phyloP scores from a whole-genome alignment of 2,888 invertebrate genomes.

The Rhopalosiphum nymphaeae region DNA sequence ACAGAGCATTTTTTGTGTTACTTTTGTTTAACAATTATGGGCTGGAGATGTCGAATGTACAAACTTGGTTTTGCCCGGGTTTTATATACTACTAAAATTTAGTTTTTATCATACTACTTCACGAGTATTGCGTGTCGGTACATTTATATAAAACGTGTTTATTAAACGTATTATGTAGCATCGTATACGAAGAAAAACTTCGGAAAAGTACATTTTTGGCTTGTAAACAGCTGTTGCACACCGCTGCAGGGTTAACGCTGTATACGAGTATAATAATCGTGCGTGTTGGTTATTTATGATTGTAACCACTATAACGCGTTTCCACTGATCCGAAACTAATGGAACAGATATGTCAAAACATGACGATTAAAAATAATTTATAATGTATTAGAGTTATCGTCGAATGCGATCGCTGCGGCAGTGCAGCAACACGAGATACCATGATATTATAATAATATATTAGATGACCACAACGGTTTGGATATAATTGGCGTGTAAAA shows the following conservation, averaged over 20 bases:
- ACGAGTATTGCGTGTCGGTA: neutral
- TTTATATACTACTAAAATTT: neutral
- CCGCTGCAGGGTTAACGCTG: neutral
- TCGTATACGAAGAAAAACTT: neutral
- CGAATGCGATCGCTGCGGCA: neutral
- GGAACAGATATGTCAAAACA: constrained; percentile 11
- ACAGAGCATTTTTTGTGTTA: neutral
- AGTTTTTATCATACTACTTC: neutral
- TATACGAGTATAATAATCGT: neutral
- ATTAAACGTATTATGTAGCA: neutral
- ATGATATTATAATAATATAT: neutral
- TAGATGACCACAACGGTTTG: neutral
- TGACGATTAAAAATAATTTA: constrained; percentile 11
- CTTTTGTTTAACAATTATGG: neutral
- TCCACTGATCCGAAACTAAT: constrained; percentile 4
- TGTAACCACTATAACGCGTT: neutral
- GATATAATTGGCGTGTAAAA: constrained; percentile 15
- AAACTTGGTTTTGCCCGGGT: neutral
- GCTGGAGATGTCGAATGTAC: neutral
- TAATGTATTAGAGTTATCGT: neutral
- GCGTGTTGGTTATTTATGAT: neutral
- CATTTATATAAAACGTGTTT: too few species aligned
- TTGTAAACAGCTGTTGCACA: neutral
- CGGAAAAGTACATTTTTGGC: neutral
- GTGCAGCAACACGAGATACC: neutral